Percentiles rank a stretch among this genome's conserved stretches.
Evolutionary conservation across 2,797 vertebrate species (phyloP).

Genomic region (Anas flavirostris): DNA sequence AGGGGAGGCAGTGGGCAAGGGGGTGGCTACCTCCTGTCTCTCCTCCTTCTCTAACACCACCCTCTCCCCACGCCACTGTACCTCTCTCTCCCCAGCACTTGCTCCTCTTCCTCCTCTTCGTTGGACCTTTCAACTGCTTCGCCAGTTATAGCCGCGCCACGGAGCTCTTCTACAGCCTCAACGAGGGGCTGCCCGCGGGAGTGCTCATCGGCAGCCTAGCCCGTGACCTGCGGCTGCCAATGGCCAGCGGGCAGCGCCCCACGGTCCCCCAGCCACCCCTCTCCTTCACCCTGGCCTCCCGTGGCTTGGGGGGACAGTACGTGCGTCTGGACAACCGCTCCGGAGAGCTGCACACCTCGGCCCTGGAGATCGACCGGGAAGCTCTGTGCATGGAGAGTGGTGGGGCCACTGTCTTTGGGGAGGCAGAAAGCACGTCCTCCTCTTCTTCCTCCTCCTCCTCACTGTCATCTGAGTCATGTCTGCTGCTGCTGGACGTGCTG

Average conservation of each 20-base stretch:
- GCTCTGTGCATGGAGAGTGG: conserved; percentile 85
- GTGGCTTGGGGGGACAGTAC: conserved; percentile 87
- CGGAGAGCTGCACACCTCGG: conserved; percentile 91
- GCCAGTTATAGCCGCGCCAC: conserved; percentile 92
- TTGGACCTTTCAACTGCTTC: conserved; percentile 89
- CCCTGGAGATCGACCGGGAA: conserved; percentile 91
- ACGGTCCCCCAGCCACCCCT: conserved; percentile 80
- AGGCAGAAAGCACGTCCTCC: conserved; percentile 41
- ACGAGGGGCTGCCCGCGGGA: conserved; percentile 92
- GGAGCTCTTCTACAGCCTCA: conserved; percentile 95
- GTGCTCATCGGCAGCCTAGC: conserved; percentile 92
- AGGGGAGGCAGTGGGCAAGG: not conserved
- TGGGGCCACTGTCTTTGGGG: not conserved
- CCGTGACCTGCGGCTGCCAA: conserved; percentile 86
- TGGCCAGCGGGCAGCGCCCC: conserved; percentile 76
- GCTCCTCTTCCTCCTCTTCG: conserved; percentile 85
- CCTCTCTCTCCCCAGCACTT: conserved; percentile 71
- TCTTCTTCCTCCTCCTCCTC: conserved; percentile 61
- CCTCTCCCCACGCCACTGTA: not conserved
- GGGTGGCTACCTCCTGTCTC: not conserved
- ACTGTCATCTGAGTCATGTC: conserved; percentile 78
- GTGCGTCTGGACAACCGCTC: conserved; percentile 90
- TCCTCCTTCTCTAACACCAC: not conserved
- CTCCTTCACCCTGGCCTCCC: conserved; percentile 90
- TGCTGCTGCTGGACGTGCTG: conserved; percentile 92